Evolutionary conservation across 2,797 vertebrate species (phyloP).

Genomic region (Silurus lanzhouensis): DNA sequence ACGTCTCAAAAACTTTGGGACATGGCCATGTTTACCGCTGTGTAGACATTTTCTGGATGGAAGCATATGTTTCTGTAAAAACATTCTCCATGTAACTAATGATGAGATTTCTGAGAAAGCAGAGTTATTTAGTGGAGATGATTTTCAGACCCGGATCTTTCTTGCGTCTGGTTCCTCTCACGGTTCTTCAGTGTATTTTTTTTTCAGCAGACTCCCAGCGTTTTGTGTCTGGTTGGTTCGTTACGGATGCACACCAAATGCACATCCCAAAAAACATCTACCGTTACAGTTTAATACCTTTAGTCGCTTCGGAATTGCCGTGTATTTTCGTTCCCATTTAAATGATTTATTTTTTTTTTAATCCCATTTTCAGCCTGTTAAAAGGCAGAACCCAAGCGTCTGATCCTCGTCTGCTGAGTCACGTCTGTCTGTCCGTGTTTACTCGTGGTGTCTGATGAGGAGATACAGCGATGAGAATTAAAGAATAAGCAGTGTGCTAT

Average conservation of each 20-base stretch:
- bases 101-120: not conserved
- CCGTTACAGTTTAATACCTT: not conserved
- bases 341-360: not conserved
- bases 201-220: not conserved
- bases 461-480: slow-evolving; percentile 42
- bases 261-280: not conserved
- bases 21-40: no score
- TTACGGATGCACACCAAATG: not conserved
- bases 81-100: not conserved
- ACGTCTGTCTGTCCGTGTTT: slow-evolving; percentile 43
- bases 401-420: slow-evolving; percentile 54
- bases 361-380: not conserved
- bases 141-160: not conserved
- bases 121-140: not conserved
- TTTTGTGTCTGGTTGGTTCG: not conserved
- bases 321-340: not conserved
- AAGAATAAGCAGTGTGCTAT: slow-evolving; percentile 17
- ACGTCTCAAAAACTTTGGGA: no score
- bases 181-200: not conserved
- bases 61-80: no score
- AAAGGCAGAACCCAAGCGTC: slow-evolving; percentile 22
- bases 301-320: not conserved
- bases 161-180: not conserved
- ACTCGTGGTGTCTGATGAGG: slow-evolving; percentile 21
- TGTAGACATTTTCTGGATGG: no score